Conservation (phyloP, 2,113 vertebrate species). For the Prionailurus bengalensis region DNA sequence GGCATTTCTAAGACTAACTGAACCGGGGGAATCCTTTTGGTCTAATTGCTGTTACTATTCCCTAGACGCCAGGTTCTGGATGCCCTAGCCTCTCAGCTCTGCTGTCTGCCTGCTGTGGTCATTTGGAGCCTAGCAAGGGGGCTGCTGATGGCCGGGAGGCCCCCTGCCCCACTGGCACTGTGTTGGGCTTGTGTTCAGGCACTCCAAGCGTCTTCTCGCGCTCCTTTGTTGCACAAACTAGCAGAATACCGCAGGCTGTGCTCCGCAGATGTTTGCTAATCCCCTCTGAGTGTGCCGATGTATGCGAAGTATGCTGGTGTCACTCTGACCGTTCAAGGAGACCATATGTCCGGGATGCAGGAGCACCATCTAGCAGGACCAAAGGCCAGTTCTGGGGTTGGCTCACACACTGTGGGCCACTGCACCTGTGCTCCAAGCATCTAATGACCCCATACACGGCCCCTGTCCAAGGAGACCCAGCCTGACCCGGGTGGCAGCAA, state of each 20-base stretch:
- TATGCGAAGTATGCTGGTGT: neutral
- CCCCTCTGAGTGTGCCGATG: neutral
- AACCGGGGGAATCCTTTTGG: neutral
- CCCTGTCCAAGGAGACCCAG: neutral
- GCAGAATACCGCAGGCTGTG: neutral
- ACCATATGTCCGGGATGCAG: neutral
- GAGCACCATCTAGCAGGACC: neutral
- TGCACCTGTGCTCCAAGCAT: neutral
- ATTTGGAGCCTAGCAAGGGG: neutral
- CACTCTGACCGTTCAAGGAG: constrained; percentile 6
- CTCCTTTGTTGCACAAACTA: neutral
- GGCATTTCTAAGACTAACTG: constrained; percentile 34
- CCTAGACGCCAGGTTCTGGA: neutral
- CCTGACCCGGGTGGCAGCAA: too few relatives aligned
- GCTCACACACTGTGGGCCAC: neutral
- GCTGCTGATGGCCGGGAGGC: neutral
- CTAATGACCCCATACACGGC: neutral
- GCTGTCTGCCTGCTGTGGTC: neutral
- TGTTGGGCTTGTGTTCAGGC: neutral
- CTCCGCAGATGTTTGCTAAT: constrained; percentile 37
- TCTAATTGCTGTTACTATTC: neutral
- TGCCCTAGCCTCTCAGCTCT: neutral
- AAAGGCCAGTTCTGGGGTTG: neutral
- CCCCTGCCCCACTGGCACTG: neutral
- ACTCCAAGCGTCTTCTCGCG: neutral